Base-by-base conservation (phyloP, 2,888 invertebrate genomes). In the Dysmachus trigonus region DNA sequence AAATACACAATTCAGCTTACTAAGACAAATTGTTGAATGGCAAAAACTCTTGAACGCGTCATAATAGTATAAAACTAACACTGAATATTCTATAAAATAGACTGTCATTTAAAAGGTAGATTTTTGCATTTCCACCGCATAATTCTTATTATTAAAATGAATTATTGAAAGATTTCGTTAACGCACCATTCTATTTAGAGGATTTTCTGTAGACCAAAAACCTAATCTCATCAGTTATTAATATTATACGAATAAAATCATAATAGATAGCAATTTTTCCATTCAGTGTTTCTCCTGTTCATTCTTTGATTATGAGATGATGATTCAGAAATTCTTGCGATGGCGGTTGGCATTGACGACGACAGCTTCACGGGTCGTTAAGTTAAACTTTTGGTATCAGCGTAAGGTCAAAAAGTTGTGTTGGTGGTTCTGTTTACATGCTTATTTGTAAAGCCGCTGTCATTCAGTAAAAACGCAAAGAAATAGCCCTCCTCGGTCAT, bases 321-420 rank as follows among this genome's bases (percentile, higher is more conserved):
- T 81, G 81, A 81, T 81, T 81, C 81, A 81, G 81, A 81, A 53
- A 81, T 81, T 53, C 81, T 81, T 81, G 13, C 10, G 81, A 62
- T 53, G 81, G 81, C 35, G 33, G 53, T 81, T 81, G 81, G 51
- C 81, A 81, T 81, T 81, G 81, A 62, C 51, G 81, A 47, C 51
- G 81, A 47, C 53, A 13, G 13, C 53, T 53, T 62, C 31, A 22
- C 62, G 47, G 81, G 10, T 81, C 79, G 62, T 53, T 33, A 51
- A 81, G 30, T 62, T 53, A 31, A 53, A 81, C 33, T 53, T 81
- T 81, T 18, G n/a, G 62, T 62, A 62, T 62, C 81, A 15, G 22
- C 27, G 53, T 81, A 53, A 81, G 62, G 53, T 62, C 53, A 62
- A 62, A 41, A 31, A 51, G 53, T 18, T 81, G 31, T 53, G 53